Percentiles rank a stretch among this genome's conserved stretches.
Evolutionary conservation across 2,888 invertebrate species (phyloP).

Genomic region (Galerucella nymphaeae): DNA sequence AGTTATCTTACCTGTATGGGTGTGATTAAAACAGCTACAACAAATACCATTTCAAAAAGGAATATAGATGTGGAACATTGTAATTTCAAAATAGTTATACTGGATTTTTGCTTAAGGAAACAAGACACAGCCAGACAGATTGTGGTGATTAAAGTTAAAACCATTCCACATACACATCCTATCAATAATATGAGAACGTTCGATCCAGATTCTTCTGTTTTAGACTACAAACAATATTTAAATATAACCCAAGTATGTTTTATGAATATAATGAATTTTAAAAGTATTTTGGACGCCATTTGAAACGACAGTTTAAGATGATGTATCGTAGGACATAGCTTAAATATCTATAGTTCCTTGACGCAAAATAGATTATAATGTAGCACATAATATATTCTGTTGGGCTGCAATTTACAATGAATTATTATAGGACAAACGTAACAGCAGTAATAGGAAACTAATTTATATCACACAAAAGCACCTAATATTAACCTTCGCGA

Average conservation of each 20-base stretch:
- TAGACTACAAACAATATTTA: conserved; percentile 46
- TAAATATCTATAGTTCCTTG: too few species aligned
- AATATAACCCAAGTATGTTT: too few species aligned
- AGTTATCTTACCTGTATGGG: conserved; percentile 64
- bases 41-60: conserved; percentile 75
- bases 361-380: too few species aligned
- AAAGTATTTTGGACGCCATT: too few species aligned
- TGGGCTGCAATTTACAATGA: not conserved
- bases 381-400: too few species aligned
- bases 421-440: too few species aligned
- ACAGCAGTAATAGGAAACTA: too few species aligned
- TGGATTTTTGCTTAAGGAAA: conserved; percentile 68
- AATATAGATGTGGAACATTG: conserved; percentile 77
- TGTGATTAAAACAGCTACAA: conserved; percentile 66
- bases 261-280: too few species aligned
- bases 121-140: conserved; percentile 65
- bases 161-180: conserved; percentile 68
- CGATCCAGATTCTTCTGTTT: conserved; percentile 48
- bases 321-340: too few species aligned
- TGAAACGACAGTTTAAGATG: too few species aligned
- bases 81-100: conserved; percentile 74
- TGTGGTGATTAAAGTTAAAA: conserved; percentile 66
- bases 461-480: too few species aligned
- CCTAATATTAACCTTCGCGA: too few species aligned
- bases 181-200: conserved; percentile 65